Percentiles rank a stretch among this genome's conserved stretches.
These are phyloP conservation scores for Callipepla squamata DNA, from an alignment of 2,113 vertebrate species.

Conservation along the genomic window DNA sequence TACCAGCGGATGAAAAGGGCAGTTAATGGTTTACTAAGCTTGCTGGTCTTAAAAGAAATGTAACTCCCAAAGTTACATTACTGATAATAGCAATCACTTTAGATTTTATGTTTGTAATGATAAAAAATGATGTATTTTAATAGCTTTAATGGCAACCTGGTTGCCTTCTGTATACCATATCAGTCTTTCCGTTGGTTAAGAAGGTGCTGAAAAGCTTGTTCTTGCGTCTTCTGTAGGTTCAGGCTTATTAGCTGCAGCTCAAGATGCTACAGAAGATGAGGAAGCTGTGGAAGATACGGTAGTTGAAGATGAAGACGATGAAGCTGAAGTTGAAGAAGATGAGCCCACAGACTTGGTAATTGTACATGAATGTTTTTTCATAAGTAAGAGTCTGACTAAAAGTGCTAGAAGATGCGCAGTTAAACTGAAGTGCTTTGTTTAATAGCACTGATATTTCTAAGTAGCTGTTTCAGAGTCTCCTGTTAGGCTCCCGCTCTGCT, in stretches of 20 bases:
- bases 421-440: neutral
- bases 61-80: neutral
- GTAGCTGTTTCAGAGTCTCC: neutral
- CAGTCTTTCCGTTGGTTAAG: too few species aligned
- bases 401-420: neutral
- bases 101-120: neutral
- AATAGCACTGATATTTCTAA: neutral
- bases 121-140: neutral
- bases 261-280: slow-evolving; percentile 95
- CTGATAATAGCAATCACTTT: neutral
- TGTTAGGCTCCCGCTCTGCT: neutral
- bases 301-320: slow-evolving; percentile 96
- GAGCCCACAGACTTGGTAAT: slow-evolving; percentile 93
- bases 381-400: neutral
- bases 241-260: slow-evolving; percentile 81
- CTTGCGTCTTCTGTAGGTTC: slow-evolving; percentile 21
- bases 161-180: neutral
- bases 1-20: neutral
- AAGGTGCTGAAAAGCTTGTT: neutral
- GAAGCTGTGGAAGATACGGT: slow-evolving; percentile 91
- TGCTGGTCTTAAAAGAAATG: neutral
- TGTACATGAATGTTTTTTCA: neutral
- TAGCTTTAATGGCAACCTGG: neutral
- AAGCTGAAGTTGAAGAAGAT: slow-evolving; percentile 97
- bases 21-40: neutral